Percentiles rank a stretch among this genome's conserved stretches.
phyloP scores from a whole-genome alignment of 2,888 invertebrate genomes.

The Stegana nigrithorax region DNA sequence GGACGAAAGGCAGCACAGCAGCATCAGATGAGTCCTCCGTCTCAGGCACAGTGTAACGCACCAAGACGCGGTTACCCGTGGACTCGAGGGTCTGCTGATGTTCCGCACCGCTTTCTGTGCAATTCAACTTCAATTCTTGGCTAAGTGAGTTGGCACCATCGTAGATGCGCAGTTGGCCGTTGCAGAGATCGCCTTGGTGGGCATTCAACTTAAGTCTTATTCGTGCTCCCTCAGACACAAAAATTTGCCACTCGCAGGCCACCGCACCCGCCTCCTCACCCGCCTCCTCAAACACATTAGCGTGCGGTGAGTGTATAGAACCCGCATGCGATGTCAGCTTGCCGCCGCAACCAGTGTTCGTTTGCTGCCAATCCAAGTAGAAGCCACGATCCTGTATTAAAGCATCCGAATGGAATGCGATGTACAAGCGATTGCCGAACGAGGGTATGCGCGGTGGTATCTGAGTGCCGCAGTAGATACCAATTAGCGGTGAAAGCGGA shows the following conservation, averaged over 20 bases:
- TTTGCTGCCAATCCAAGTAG: conserved; percentile 75
- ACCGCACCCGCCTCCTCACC: conserved; percentile 76
- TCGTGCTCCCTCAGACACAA: conserved; percentile 78
- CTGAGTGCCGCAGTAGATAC: conserved; percentile 79
- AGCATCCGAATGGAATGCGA: conserved; percentile 82
- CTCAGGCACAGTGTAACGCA: conserved; percentile 50
- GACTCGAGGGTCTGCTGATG: conserved; percentile 35
- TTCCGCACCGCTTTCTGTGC: conserved; percentile 28
- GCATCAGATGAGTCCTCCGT: conserved; percentile 4
- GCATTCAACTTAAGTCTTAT: conserved; percentile 78
- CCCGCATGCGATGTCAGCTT: conserved; percentile 78
- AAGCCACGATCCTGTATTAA: conserved; percentile 77
- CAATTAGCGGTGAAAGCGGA: conserved; percentile 80
- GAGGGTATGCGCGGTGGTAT: conserved; percentile 78
- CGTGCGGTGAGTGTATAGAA: conserved; percentile 83
- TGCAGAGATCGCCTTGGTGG: conserved; percentile 71
- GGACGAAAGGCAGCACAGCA: conserved; percentile 45
- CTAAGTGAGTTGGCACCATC: conserved; percentile 51
- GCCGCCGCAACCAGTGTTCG: conserved; percentile 84
- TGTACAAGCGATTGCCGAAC: conserved; percentile 78
- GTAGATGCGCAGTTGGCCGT: conserved; percentile 66
- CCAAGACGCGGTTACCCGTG: conserved; percentile 50
- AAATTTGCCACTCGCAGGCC: conserved; percentile 86
- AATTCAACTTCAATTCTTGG: conserved; percentile 40
- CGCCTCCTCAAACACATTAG: conserved; percentile 79